Base-by-base conservation (phyloP, 23 tunicate genomes). In the Diplosoma virens region DNA sequence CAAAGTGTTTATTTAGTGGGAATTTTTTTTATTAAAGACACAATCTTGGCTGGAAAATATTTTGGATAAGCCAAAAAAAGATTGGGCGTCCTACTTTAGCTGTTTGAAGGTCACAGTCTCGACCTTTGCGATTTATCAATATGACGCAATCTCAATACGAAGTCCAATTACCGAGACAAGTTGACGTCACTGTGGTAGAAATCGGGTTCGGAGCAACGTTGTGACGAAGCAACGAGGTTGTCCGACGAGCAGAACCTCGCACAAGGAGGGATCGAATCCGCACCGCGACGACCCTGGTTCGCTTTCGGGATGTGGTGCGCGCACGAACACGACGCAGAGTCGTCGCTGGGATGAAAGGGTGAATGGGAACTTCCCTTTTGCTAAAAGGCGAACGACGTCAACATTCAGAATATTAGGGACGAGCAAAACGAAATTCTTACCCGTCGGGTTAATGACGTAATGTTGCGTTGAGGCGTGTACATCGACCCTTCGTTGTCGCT, bases 101-200 rank as follows among this genome's bases (percentile, higher is more conserved):
- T n/a, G n/a, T n/a, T n/a, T n/a, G n/a, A n/a, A n/a, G n/a, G n/a
- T n/a, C n/a, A n/a, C n/a, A n/a, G n/a, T n/a, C n/a, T n/a, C n/a
- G n/a, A n/a, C n/a, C n/a, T n/a, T n/a, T n/a, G n/a, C n/a, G n/a
- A n/a, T n/a, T n/a, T n/a, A n/a, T n/a, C n/a, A n/a, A n/a, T n/a
- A n/a, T n/a, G n/a, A n/a, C n/a, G n/a, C n/a, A n/a, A n/a, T n/a
- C n/a, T n/a, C n/a, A n/a, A n/a, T n/a, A n/a, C n/a, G n/a, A n/a
- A n/a, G n/a, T n/a, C n/a, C n/a, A n/a, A n/a, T n/a, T 35, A 61
- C 69, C 35, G 28, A 5, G 69, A 28, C 35, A 61, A 61, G 18
- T 61, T 22, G 7, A 61, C 69, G 21, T 61, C 69, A 29, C 69
- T 61, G 35, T 61, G 69, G 21, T 29, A 61, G 14, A 61, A 7